Percentiles rank a stretch among this genome's conserved stretches.
Evolutionary conservation across 1,140 invertebrate genomes (phyloP).

Genomic region (Lepidurus couesii): DNA sequence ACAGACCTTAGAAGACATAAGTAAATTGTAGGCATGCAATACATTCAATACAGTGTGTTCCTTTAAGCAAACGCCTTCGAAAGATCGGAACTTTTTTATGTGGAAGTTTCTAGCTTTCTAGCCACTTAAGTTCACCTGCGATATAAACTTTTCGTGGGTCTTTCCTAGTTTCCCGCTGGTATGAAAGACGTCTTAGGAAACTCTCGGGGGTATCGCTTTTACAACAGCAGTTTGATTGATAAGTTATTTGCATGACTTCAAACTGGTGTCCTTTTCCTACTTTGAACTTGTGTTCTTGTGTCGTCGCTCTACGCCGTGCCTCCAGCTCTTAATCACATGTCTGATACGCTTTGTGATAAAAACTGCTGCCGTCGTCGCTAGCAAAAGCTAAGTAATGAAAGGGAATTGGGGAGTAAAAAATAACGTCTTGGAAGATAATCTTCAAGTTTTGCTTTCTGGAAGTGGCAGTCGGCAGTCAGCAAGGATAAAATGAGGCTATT

Average conservation of each 20-base stretch:
- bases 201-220: background rate
- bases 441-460: background rate
- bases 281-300: background rate
- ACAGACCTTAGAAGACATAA: slow-evolving; percentile 5
- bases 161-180: background rate
- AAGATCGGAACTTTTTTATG: too few relatives aligned
- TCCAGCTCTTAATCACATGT: background rate
- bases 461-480: background rate
- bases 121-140: background rate
- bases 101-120: too few relatives aligned
- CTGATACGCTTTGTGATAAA: background rate
- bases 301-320: background rate
- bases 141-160: background rate
- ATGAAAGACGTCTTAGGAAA: background rate
- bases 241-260: slow-evolving; percentile 14
- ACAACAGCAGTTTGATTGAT: slow-evolving; percentile 15
- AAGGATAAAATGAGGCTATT: background rate
- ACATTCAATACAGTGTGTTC: background rate
- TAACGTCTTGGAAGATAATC: background rate
- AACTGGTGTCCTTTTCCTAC: background rate
- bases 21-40: slow-evolving; percentile 7
- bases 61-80: too few relatives aligned
- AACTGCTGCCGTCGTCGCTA: background rate
- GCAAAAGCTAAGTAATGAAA: background rate
- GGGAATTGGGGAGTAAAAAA: background rate